Conservation (phyloP, 2,113 vertebrate species). For the Riparia riparia region DNA sequence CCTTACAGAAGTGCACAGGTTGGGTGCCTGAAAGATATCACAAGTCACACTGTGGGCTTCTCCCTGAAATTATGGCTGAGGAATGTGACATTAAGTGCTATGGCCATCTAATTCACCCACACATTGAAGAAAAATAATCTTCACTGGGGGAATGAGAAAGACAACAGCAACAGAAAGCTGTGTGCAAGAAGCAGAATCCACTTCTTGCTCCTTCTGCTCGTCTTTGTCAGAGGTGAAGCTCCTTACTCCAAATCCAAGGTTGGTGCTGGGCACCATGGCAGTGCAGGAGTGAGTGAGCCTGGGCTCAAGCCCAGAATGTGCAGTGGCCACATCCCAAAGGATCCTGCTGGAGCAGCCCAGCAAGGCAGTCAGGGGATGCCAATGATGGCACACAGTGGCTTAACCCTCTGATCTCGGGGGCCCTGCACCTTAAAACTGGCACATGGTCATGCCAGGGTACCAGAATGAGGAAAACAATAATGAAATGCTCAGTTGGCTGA, state of each 20-base stretch:
- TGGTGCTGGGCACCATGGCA: not conserved
- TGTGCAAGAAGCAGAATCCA: not conserved
- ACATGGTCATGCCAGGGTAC: accelerated
- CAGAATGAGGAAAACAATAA: not conserved
- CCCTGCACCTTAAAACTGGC: not conserved
- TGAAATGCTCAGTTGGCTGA: not conserved
- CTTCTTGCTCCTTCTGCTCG: not conserved
- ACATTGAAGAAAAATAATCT: not conserved
- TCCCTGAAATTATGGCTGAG: not conserved
- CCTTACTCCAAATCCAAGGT: not conserved
- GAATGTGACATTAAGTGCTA: not conserved
- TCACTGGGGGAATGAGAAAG: not conserved
- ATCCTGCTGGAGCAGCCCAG: not conserved
- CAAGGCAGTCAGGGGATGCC: not conserved
- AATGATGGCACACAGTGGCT: accelerated
- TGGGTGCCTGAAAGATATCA: not conserved
- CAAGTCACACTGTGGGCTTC: not conserved
- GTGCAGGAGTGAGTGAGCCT: not conserved
- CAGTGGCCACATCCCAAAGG: not conserved
- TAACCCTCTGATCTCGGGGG: accelerated
- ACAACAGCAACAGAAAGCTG: not conserved
- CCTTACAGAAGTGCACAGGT: not conserved
- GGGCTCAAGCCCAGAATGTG: accelerated
- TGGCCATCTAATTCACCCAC: not conserved
- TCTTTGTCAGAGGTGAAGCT: not conserved